Percentiles rank a stretch among this genome's conserved stretches.
phyloP scores from a whole-genome alignment of 2,113 vertebrate species.

The Syngnathus scovelli region DNA sequence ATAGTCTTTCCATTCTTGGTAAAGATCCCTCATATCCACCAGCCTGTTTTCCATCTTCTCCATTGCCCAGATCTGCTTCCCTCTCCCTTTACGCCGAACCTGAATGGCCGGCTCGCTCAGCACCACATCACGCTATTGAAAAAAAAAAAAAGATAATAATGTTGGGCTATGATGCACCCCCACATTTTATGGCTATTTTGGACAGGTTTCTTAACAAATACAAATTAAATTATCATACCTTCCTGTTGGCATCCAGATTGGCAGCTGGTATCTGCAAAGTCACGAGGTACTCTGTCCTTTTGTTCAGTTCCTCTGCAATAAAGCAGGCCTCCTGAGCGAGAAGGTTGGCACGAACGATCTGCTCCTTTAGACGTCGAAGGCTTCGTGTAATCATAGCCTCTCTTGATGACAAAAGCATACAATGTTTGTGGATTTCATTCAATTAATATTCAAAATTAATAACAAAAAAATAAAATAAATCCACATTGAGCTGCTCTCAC shows the following conservation, averaged over 20 bases:
- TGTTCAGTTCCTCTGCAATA: slow-evolving; percentile 91
- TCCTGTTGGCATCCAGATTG: slow-evolving; percentile 96
- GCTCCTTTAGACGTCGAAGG: slow-evolving; percentile 88
- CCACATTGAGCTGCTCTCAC: slow-evolving; percentile 51
- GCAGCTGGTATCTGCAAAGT: slow-evolving; percentile 97
- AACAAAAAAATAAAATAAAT: not conserved
- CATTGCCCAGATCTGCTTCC: slow-evolving; percentile 94
- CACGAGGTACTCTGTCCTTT: slow-evolving; percentile 93
- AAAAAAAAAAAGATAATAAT: not conserved
- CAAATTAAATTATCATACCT: slow-evolving; percentile 66
- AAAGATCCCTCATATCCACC: slow-evolving; percentile 96
- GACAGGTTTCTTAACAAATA: slow-evolving; percentile 17
- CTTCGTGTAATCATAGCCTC: slow-evolving; percentile 89
- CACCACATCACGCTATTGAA: slow-evolving; percentile 84
- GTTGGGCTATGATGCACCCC: not conserved
- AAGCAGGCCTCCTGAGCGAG: slow-evolving; percentile 95
- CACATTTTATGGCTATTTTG: not conserved
- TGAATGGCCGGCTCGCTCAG: slow-evolving; percentile 97
- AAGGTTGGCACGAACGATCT: slow-evolving; percentile 92
- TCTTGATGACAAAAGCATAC: slow-evolving; percentile 51
- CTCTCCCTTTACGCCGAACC: slow-evolving; percentile 85
- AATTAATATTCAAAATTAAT: not conserved
- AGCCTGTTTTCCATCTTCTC: slow-evolving; percentile 97
- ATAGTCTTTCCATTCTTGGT: slow-evolving; percentile 93
- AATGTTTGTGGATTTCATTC: not conserved